Evolutionary conservation across 2,113 vertebrate species (phyloP).

Genomic region (Empidonax alnorum): DNA sequence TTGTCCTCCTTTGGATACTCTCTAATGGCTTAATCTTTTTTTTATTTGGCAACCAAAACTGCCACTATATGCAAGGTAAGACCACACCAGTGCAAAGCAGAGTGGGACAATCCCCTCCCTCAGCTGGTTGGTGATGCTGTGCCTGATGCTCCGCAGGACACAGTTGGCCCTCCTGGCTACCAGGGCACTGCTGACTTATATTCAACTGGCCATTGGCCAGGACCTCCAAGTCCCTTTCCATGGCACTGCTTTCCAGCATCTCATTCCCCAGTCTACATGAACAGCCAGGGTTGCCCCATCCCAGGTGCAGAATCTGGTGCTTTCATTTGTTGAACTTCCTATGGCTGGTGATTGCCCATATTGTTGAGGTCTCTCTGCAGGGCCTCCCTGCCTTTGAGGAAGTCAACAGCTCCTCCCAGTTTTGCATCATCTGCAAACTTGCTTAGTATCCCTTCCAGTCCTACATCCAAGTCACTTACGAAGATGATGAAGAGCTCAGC

Average conservation of each 20-base stretch:
- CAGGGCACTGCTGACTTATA: neutral
- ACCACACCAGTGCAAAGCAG: neutral
- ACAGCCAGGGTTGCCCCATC: neutral
- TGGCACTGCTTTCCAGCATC: neutral
- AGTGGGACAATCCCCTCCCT: neutral
- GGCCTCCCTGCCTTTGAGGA: neutral
- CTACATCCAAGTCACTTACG: neutral
- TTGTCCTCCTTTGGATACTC: neutral
- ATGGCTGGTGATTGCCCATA: neutral
- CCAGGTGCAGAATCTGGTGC: neutral
- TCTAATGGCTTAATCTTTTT: neutral
- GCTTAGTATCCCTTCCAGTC: neutral
- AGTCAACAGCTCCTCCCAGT: neutral
- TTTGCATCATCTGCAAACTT: neutral
- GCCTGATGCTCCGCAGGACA: neutral
- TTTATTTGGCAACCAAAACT: neutral
- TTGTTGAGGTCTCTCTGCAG: neutral
- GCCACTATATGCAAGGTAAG: neutral
- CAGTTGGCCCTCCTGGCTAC: neutral
- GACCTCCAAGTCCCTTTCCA: neutral
- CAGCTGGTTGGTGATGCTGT: neutral
- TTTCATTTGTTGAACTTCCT: neutral
- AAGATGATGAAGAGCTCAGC: neutral
- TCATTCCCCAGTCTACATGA: neutral
- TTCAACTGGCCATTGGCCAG: neutral